Base-by-base conservation (phyloP, 2,113 vertebrate species). In the Rissa tridactyla region DNA sequence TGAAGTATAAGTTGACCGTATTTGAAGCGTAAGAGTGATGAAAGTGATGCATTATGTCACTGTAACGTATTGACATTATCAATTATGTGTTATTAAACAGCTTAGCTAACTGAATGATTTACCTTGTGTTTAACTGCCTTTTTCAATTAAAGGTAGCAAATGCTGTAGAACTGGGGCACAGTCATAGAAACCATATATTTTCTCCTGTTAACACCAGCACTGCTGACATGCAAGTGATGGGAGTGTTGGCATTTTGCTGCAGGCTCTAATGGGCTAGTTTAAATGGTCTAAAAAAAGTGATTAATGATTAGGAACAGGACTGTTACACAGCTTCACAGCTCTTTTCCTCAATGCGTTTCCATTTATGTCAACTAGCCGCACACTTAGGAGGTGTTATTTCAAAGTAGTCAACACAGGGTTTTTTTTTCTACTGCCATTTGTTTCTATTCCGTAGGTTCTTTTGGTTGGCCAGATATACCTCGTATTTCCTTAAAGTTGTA, bases 121-220 rank as follows among this genome's bases (percentile, higher is more conserved):
- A 97, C 96, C 89, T 97, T 88, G 96, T 97, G 91, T 97, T 97
- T 97, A 97, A 97, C 97, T 97, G 96, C 97, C 94, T 96, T 97
- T 98, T 98, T 98, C 98, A 97, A 96, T 98, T 97, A 98, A 96
- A 97, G 95, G 96, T 93, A 97, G 94, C 97, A 97, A 97, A 96
- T 90, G 93, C 88, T 94, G 79, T 92, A 93, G 96, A 94, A 95
- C 86, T 84, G 81, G 88, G 94, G 90, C 52, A 36, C 89, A 85
- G 84, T 86, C 92, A 96, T 69, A 91, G 94, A 96, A 98, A 96
- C 95, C 93, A 93, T 97, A 91, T 97, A 96, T 98, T 98, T 98
- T 97, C 97, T 96, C 95, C 98, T 97, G 97, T 98, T 98, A 97
- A 97, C 97, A 97, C 97, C 86, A 82, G 93, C 82, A 26, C 94